These are phyloP conservation scores for Eriocheir sinensis DNA, from an alignment of 1,140 invertebrate species.

Conservation along the genomic window DNA sequence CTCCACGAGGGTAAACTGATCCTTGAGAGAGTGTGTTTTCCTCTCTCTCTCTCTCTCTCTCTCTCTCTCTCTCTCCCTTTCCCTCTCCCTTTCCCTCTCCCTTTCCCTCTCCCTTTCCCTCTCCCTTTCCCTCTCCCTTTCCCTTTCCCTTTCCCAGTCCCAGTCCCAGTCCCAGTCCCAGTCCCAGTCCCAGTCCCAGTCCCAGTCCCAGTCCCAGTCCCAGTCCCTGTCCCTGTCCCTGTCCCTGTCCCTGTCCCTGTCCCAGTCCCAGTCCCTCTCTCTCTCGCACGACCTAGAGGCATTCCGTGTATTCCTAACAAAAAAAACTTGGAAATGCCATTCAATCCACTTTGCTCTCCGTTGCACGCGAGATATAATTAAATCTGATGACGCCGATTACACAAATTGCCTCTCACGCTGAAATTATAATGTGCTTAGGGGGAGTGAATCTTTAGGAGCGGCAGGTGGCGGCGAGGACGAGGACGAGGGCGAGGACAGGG, in stretches of 20 bases:
- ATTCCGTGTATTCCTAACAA: not conserved
- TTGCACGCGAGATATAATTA: slow-evolving; percentile 5
- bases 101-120: not conserved
- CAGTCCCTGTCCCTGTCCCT: not conserved
- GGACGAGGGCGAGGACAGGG: not conserved
- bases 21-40: not conserved
- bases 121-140: not conserved
- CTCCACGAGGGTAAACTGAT: not conserved
- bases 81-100: not conserved
- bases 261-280: not conserved
- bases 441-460: not conserved
- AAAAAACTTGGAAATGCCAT: not conserved
- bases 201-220: too few species aligned
- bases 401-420: not conserved
- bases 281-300: not conserved
- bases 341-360: slow-evolving; percentile 12
- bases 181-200: too few species aligned
- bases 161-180: too few species aligned
- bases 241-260: not conserved
- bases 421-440: slow-evolving; percentile 8
- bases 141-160: too few species aligned
- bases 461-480: not conserved
- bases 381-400: slow-evolving; percentile 24
- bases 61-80: slow-evolving; percentile 22
- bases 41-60: slow-evolving; percentile 4